A percentile compares a stretch with the other conserved stretches of the same genome.
Conservation (phyloP, 2,113 vertebrate species). For the Misgurnus anguillicaudatus region DNA sequence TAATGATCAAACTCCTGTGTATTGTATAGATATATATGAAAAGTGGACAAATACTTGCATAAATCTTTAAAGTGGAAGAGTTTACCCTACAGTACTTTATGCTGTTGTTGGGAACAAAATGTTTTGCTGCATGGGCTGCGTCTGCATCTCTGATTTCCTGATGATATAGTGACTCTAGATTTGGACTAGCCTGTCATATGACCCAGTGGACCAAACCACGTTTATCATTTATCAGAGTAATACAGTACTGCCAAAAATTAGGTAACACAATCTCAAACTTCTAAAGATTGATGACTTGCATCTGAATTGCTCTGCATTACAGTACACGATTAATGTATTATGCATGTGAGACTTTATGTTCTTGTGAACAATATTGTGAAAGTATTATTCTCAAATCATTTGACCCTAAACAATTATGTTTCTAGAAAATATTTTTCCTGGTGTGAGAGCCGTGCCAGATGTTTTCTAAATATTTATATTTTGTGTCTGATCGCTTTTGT, state of each 20-base stretch:
- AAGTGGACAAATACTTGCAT: too few species aligned
- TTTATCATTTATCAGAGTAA: neutral
- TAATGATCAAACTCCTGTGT: too few species aligned
- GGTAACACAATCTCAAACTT: slow-evolving; percentile 15
- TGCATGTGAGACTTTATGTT: neutral
- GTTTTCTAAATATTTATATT: too few species aligned
- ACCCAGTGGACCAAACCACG: neutral
- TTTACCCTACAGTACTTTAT: neutral
- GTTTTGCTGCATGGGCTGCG: neutral
- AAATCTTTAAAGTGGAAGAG: too few species aligned
- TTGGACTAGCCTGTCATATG: slow-evolving; percentile 20
- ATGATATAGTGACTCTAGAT: slow-evolving; percentile 4
- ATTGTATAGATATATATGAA: neutral
- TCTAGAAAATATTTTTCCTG: too few species aligned
- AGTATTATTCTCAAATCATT: too few species aligned
- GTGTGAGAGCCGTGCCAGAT: too few species aligned
- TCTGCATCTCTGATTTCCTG: slow-evolving; percentile 38
- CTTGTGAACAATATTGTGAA: neutral
- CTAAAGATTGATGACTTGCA: neutral
- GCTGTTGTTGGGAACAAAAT: neutral
- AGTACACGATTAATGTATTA: neutral
- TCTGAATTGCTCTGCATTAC: neutral
- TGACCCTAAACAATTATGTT: too few species aligned
- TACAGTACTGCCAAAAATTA: neutral
- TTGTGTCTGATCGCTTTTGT: too few species aligned